Evolutionary conservation across 2,797 vertebrate genomes (phyloP), one percentile per base, ranked within the genome.

Genomic region (Pogonophryne albipinna): DNA sequence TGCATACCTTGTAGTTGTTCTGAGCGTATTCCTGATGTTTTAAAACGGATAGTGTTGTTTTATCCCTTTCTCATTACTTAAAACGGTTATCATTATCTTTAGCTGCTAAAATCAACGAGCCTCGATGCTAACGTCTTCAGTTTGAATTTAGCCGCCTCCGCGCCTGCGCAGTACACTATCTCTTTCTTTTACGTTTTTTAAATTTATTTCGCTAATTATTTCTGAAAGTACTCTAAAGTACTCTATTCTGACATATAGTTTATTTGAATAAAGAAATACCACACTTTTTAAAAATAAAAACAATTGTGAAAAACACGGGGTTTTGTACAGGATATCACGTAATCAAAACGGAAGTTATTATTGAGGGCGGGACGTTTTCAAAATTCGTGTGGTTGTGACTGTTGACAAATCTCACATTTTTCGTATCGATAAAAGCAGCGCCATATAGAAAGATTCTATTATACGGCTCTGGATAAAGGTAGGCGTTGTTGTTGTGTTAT

Each of bases 101-200:
- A 3, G 6, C 8, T 4, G 1, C 69, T 86, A 87, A 80, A 78
- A 52, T 74, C 83, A 81, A 79, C 78, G 42, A 72, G 9, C 68
- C 15, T 17, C 16, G 27, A 71, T 0, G 82, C 67, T 83, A 88
- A 91, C 87, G 88, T 79, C 71, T 72, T 23, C 0, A 74, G 79
- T 79, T 95, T 94, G 93, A 94, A 94, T 94, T 94, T 92, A 85
- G 82, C 93, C 93, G 93, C 94, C 89, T 38, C 3, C 59, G 12
- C 86, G 87, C 93, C 83, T 92, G 94, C 92, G 34, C 34, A 9
- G 34, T 38, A 38, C 34, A 38, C 34, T 38, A 27, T 27, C 4
- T 27, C 27, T 27, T 27, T 27, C 27, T 27, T 5, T 27, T 38
- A 38, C 34, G 34, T 38, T 9, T 38, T 6, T 44, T 12, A 27